Percentiles rank a stretch among this genome's conserved stretches.
These are phyloP conservation scores for Ellobius talpinus DNA, from an alignment of 2,113 vertebrate species.

Conservation along the genomic window DNA sequence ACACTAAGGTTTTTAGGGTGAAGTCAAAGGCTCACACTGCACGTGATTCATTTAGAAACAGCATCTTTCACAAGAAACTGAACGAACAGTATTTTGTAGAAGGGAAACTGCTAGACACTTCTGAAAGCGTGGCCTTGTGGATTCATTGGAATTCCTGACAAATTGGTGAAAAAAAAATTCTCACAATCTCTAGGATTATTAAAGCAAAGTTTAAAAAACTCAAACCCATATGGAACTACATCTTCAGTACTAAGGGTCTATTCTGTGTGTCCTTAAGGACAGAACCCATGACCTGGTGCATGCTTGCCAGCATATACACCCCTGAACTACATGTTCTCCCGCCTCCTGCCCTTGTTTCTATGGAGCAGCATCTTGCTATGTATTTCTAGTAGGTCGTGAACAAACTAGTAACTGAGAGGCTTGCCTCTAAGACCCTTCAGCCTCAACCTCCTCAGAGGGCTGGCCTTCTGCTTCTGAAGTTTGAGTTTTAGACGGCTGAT, in stretches of 20 bases:
- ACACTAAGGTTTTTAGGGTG: background rate
- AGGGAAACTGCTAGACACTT: background rate
- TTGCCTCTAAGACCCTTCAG: background rate
- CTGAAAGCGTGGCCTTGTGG: background rate
- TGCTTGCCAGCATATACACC: background rate
- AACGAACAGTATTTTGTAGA: background rate
- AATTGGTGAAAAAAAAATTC: background rate
- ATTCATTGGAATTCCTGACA: background rate
- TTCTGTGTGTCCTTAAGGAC: background rate
- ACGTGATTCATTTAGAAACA: background rate
- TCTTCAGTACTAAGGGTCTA: background rate
- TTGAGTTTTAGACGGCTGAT: conserved; percentile 19
- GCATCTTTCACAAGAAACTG: background rate
- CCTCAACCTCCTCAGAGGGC: background rate
- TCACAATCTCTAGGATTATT: background rate
- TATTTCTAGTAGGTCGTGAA: background rate
- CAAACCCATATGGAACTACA: background rate
- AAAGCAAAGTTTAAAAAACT: background rate
- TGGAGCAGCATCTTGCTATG: background rate
- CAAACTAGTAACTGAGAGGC: background rate
- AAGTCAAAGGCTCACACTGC: background rate
- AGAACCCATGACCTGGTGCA: background rate
- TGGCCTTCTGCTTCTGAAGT: background rate
- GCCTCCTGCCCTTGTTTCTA: background rate
- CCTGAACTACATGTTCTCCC: background rate